A percentile compares a stretch with the other conserved stretches of the same genome.
phyloP scores from a whole-genome alignment of 2,888 invertebrate species.

The Iphiclides podalirius region DNA sequence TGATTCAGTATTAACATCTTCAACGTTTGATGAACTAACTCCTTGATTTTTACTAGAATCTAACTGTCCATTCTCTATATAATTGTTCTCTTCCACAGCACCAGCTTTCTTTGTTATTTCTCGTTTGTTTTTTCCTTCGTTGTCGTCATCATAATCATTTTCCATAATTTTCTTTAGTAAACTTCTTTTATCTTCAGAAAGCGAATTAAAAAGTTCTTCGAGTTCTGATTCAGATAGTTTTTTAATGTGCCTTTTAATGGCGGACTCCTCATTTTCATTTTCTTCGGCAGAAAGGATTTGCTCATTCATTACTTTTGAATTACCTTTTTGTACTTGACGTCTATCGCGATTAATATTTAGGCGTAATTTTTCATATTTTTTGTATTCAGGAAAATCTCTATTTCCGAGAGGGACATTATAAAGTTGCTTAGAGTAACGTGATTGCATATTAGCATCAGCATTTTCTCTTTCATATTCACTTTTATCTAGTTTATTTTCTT shows the following conservation, averaged over 20 bases:
- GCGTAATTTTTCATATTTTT: constrained; percentile 37
- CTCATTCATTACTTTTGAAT: constrained; percentile 20
- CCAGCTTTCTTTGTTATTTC: constrained; percentile 72
- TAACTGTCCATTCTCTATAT: constrained; percentile 51
- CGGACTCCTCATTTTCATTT: constrained; percentile 57
- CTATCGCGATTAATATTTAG: constrained; percentile 46
- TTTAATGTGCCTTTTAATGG: constrained; percentile 62
- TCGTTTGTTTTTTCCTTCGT: constrained; percentile 52
- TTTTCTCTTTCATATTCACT: constrained; percentile 39
- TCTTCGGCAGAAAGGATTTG: constrained; percentile 23
- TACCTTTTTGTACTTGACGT: constrained; percentile 36
- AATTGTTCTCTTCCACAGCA: constrained; percentile 58
- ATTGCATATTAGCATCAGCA: constrained; percentile 35
- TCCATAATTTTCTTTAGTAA: constrained; percentile 61
- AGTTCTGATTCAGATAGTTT: constrained; percentile 60
- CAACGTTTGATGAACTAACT: constrained; percentile 38
- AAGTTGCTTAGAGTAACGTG: constrained; percentile 40
- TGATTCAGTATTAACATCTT: constrained; percentile 42
- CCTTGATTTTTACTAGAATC: constrained; percentile 56
- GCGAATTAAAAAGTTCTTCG: constrained; percentile 58
- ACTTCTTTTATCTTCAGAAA: constrained; percentile 61
- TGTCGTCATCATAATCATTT: constrained; percentile 15
- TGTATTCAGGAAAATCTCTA: constrained; percentile 38
- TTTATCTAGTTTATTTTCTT: constrained; percentile 29
- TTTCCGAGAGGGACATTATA: constrained; percentile 43